phyloP scores from a whole-genome alignment of 2,888 invertebrate genomes.

The Drosophila stalkeri region DNA sequence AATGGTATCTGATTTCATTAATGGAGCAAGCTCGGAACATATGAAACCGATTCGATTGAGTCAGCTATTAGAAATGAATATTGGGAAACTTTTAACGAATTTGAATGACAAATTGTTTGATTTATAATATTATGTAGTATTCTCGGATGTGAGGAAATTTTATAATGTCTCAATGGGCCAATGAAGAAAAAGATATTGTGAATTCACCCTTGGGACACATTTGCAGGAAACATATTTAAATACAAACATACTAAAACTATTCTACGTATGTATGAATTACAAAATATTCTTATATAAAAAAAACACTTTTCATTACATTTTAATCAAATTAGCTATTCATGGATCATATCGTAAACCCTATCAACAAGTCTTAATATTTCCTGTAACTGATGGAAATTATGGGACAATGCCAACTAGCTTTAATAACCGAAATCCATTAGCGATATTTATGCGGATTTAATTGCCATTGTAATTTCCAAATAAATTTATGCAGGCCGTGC shows the following conservation, averaged over 20 bases:
- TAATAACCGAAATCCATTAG: slow-evolving; percentile 55
- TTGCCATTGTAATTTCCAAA: slow-evolving; percentile 63
- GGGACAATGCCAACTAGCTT: slow-evolving; percentile 17
- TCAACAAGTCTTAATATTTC: slow-evolving; percentile 27
- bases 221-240: background rate
- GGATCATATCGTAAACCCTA: background rate
- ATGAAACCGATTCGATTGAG: slow-evolving; percentile 39
- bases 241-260: background rate
- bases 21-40: slow-evolving; percentile 35
- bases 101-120: slow-evolving; percentile 48
- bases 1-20: slow-evolving; percentile 22
- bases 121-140: slow-evolving; percentile 4
- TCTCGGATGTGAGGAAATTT: background rate
- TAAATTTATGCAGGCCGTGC: slow-evolving; percentile 61
- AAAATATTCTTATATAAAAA: background rate
- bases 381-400: slow-evolving; percentile 17
- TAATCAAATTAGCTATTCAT: slow-evolving; percentile 4
- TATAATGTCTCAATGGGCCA: background rate
- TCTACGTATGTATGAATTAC: background rate
- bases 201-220: background rate
- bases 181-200: background rate
- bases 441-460: slow-evolving; percentile 67
- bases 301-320: slow-evolving; percentile 12
- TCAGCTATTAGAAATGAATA: slow-evolving; percentile 6
- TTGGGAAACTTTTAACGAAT: slow-evolving; percentile 33